Evolutionary conservation across 2,113 vertebrate genomes (phyloP).

Genomic region (Phocoena phocoena): DNA sequence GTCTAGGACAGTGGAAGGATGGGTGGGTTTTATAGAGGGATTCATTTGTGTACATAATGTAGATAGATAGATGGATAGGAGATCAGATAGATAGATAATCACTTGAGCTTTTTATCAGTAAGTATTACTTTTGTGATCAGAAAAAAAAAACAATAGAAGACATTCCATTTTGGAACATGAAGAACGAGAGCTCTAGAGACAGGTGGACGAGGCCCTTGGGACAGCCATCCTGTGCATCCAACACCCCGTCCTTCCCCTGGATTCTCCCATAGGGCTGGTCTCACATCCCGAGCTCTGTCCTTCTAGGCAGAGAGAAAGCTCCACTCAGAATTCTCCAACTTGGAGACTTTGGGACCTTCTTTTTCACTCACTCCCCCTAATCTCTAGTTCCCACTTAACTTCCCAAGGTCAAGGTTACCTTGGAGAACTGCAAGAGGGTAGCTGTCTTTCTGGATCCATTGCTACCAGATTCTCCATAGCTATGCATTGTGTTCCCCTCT

Average conservation of each 20-base stretch:
- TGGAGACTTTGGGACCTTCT: background rate
- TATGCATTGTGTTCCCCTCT: background rate
- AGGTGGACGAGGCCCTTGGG: background rate
- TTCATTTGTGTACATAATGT: background rate
- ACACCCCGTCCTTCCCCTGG: background rate
- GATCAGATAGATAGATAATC: background rate
- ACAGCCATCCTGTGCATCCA: background rate
- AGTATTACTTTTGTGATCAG: background rate
- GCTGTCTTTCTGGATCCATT: background rate
- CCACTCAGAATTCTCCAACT: background rate
- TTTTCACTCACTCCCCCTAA: background rate
- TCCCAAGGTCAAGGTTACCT: background rate
- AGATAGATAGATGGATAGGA: background rate
- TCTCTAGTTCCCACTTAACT: background rate
- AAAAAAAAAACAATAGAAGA: background rate
- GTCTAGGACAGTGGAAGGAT: background rate
- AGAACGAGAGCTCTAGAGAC: background rate
- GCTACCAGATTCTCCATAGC: background rate
- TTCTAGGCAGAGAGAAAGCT: background rate
- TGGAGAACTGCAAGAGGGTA: background rate
- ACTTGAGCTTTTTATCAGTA: background rate
- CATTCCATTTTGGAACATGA: background rate
- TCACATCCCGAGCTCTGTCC: background rate
- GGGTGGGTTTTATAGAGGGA: background rate
- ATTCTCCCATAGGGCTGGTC: too few species aligned